Conservation (phyloP, 2,888 invertebrate species). For the Coenonympha glycerion region DNA sequence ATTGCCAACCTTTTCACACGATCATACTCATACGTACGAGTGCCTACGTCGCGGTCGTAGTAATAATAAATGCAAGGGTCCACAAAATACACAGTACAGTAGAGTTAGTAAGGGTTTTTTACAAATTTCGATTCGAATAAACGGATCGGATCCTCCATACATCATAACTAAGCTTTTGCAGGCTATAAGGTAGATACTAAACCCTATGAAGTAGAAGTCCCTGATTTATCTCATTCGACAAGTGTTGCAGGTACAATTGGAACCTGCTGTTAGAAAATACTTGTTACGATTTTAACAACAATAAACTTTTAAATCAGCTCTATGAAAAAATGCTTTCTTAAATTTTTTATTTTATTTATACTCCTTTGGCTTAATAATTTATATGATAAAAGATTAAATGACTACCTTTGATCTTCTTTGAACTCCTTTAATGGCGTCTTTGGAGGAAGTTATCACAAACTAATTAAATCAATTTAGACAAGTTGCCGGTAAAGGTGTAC, state of each 20-base stretch:
- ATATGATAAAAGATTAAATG: neutral
- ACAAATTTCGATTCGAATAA: too few relatives aligned
- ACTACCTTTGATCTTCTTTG: neutral
- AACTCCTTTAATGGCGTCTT: constrained; percentile 5
- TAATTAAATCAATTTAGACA: constrained; percentile 18
- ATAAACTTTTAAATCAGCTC: too few relatives aligned
- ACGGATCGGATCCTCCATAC: too few relatives aligned
- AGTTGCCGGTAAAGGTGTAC: constrained; percentile 11
- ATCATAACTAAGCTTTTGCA: too few relatives aligned
- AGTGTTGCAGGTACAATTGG: too few relatives aligned
- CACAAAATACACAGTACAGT: neutral
- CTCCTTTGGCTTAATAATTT: neutral
- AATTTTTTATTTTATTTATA: neutral
- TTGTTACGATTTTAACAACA: too few relatives aligned
- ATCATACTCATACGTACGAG: neutral
- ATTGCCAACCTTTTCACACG: constrained; percentile 4
- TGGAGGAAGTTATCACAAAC: constrained; percentile 12
- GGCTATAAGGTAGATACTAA: too few relatives aligned
- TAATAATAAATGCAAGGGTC: neutral
- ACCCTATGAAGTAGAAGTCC: too few relatives aligned
- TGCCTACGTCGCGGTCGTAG: too few relatives aligned
- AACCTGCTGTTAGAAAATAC: too few relatives aligned
- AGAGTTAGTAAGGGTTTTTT: too few relatives aligned
- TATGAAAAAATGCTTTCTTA: neutral
- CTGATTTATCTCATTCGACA: too few relatives aligned